A percentile compares a stretch with the other conserved stretches of the same genome.
Evolutionary conservation across 2,888 invertebrate genomes (phyloP).

Genomic region (Leuctra nigra): DNA sequence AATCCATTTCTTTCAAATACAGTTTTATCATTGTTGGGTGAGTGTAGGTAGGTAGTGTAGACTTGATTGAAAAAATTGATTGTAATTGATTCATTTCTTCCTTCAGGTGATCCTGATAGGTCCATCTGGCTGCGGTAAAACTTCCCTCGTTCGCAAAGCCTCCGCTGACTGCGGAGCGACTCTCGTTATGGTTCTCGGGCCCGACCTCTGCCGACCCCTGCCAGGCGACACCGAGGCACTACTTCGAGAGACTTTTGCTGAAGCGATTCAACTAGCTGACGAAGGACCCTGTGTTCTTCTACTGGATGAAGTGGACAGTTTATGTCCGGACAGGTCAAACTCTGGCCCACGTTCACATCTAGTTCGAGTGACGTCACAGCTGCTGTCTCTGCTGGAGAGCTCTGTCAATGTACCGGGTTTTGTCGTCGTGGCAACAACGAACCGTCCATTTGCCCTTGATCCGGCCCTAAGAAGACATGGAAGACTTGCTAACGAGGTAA

Average conservation of each 20-base stretch:
- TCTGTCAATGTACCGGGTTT: conserved; percentile 37
- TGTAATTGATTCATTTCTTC: neutral
- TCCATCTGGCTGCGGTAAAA: conserved; percentile 53
- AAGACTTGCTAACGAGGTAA: conserved; percentile 51
- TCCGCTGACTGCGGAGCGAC: conserved; percentile 42
- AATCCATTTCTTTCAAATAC: no score
- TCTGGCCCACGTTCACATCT: conserved; percentile 36
- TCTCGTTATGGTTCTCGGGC: conserved; percentile 42
- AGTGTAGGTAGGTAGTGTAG: neutral
- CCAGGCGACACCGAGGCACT: conserved; percentile 48
- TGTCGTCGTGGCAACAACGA: conserved; percentile 49
- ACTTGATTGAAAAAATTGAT: neutral
- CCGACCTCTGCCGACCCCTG: conserved; percentile 42
- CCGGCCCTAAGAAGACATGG: conserved; percentile 46
- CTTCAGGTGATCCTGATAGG: conserved; percentile 44
- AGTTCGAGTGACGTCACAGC: conserved; percentile 41
- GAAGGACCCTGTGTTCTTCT: conserved; percentile 40
- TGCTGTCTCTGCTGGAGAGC: conserved; percentile 46
- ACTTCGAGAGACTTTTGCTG: conserved; percentile 42
- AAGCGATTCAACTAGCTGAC: conserved; percentile 38
- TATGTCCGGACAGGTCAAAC: conserved; percentile 39
- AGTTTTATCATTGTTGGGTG: neutral
- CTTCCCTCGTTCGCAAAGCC: conserved; percentile 45
- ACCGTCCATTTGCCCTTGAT: conserved; percentile 44
- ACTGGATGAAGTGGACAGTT: conserved; percentile 42